Evolutionary conservation across 2,797 vertebrate species (phyloP).

Genomic region (Coregonus ussuriensis): DNA sequence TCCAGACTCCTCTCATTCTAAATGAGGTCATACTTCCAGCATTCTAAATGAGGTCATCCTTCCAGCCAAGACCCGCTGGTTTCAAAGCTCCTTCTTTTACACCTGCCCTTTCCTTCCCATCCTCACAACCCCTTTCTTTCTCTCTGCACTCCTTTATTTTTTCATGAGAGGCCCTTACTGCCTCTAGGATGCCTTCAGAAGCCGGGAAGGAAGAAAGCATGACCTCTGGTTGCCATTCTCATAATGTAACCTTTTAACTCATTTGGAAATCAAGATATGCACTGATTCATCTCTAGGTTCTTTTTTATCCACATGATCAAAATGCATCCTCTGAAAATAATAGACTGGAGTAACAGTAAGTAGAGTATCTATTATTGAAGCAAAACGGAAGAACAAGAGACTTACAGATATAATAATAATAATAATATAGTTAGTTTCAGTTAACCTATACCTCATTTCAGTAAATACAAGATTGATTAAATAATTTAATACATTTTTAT

Average conservation of each 20-base stretch:
- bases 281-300: not conserved
- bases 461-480: not conserved
- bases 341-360: not conserved
- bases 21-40: constrained; percentile 79
- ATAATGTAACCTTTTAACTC: constrained; percentile 35
- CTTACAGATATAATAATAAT: not conserved
- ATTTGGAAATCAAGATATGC: not conserved
- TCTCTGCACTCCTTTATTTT: constrained; percentile 36
- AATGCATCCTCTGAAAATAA: not conserved
- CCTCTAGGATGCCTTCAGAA: constrained; percentile 36
- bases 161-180: constrained; percentile 56
- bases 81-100: constrained; percentile 78
- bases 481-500: not conserved
- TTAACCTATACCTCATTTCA: not conserved
- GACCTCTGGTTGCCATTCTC: constrained; percentile 25
- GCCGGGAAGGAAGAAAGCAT: constrained; percentile 33
- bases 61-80: constrained; percentile 69
- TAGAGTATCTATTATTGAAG: not conserved
- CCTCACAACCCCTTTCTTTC: constrained; percentile 47
- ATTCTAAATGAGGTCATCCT: constrained; percentile 80
- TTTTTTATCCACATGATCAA: not conserved
- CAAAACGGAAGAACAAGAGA: not conserved
- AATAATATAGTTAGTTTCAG: not conserved
- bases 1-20: constrained; percentile 65
- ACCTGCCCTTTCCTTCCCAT: constrained; percentile 73